These are phyloP conservation scores for Vespertilio murinus DNA, from an alignment of 2,797 vertebrate genomes.

Conservation along the genomic window DNA sequence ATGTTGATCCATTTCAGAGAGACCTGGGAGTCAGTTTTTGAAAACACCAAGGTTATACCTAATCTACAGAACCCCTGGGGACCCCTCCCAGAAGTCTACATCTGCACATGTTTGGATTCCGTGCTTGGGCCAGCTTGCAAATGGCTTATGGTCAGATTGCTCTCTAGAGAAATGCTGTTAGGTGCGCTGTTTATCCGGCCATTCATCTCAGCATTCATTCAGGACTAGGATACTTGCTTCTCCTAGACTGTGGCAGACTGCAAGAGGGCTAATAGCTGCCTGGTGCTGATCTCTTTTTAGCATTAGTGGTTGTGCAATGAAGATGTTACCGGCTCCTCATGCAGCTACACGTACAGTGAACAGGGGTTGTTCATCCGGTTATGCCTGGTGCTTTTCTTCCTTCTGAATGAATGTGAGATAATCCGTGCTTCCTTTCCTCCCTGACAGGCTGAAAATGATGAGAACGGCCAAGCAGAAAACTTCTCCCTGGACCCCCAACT, in stretches of 20 bases:
- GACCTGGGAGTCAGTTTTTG: conserved; percentile 38
- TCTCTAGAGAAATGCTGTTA: conserved; percentile 47
- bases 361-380: not conserved
- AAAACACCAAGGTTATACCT: conserved; percentile 64
- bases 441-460: conserved; percentile 87
- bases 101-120: conserved; percentile 43
- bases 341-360: not conserved
- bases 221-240: conserved; percentile 3
- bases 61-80: conserved; percentile 50
- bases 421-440: conserved; percentile 26
- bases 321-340: not conserved
- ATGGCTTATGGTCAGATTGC: conserved; percentile 27
- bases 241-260: not conserved
- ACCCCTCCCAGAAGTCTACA: conserved; percentile 46
- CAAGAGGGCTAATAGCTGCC: not conserved
- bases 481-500: conserved; percentile 94
- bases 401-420: not conserved
- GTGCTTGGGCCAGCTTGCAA: conserved; percentile 36
- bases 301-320: not conserved
- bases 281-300: conserved; percentile 20
- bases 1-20: conserved; percentile 54
- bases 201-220: conserved; percentile 9
- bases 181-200: conserved; percentile 52
- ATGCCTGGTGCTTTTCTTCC: not conserved
- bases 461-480: conserved; percentile 87